These are phyloP conservation scores for Hydrophis major DNA, from an alignment of 2,797 vertebrate species.

Conservation along the genomic window DNA sequence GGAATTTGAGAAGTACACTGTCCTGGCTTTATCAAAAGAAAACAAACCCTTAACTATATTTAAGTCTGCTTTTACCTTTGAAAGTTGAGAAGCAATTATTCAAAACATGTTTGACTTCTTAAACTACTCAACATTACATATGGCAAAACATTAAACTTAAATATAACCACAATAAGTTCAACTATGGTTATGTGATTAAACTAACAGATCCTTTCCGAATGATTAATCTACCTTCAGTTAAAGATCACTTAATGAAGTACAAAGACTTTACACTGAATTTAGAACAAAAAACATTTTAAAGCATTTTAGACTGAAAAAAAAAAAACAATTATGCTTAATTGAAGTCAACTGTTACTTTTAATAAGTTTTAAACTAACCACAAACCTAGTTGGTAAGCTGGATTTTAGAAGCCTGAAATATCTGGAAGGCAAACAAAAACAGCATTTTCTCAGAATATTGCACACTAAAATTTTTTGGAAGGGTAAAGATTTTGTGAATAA, in stretches of 20 bases:
- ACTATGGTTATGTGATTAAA: background rate
- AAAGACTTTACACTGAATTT: background rate
- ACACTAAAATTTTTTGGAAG: background rate
- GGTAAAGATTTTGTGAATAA: background rate
- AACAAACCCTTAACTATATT: background rate
- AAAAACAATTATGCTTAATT: background rate
- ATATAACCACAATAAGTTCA: background rate
- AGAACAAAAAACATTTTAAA: background rate
- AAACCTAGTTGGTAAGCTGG: background rate
- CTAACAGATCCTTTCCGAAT: constrained; percentile 6
- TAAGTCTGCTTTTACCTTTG: background rate
- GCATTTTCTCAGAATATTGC: background rate
- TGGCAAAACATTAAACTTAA: background rate
- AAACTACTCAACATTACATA: background rate
- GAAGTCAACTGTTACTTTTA: constrained; percentile 37
- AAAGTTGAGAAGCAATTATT: background rate
- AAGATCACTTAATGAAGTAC: constrained; percentile 18
- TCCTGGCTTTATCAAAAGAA: background rate
- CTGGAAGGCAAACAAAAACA: background rate
- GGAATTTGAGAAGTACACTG: background rate
- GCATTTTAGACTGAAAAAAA: constrained; percentile 26
- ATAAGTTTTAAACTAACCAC: constrained; percentile 6
- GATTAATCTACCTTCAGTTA: background rate
- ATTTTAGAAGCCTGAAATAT: background rate
- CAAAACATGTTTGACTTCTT: background rate